Conservation (phyloP, 2,113 vertebrate genomes). For the Trematocara unimaculatum region DNA sequence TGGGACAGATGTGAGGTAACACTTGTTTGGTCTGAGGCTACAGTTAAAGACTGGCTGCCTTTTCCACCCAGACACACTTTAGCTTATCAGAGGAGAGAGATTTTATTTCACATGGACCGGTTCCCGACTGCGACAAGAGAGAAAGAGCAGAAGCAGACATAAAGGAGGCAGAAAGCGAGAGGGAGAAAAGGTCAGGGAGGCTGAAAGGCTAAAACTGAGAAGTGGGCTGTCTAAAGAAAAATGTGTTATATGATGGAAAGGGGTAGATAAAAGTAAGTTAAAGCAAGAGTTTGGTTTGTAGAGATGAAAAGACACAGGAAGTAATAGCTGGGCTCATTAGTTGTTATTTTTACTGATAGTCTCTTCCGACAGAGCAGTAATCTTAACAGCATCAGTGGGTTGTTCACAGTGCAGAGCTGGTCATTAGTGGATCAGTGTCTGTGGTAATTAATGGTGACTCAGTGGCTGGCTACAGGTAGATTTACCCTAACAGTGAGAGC, state of each 20-base stretch:
- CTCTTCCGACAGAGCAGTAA: background rate
- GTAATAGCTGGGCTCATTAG: background rate
- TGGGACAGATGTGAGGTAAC: background rate
- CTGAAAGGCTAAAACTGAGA: background rate
- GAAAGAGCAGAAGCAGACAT: background rate
- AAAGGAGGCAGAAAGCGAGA: background rate
- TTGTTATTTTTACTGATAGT: slow-evolving; percentile 5
- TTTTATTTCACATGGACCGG: slow-evolving; percentile 13
- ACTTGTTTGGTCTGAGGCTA: background rate
- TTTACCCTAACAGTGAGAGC: background rate
- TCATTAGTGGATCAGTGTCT: slow-evolving; percentile 19
- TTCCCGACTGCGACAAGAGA: background rate
- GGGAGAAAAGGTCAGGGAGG: background rate
- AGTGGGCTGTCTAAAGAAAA: background rate
- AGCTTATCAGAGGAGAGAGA: background rate
- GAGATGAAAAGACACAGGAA: background rate
- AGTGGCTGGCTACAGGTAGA: background rate
- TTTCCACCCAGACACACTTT: background rate
- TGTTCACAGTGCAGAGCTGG: slow-evolving; percentile 14
- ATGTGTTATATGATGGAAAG: background rate
- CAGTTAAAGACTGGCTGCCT: background rate
- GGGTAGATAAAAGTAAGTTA: background rate
- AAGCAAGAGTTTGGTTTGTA: background rate
- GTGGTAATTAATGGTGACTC: slow-evolving; percentile 17
- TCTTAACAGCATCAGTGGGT: slow-evolving; percentile 4